phyloP scores from a whole-genome alignment of 1,140 invertebrate species.

The Lithobius niger region DNA sequence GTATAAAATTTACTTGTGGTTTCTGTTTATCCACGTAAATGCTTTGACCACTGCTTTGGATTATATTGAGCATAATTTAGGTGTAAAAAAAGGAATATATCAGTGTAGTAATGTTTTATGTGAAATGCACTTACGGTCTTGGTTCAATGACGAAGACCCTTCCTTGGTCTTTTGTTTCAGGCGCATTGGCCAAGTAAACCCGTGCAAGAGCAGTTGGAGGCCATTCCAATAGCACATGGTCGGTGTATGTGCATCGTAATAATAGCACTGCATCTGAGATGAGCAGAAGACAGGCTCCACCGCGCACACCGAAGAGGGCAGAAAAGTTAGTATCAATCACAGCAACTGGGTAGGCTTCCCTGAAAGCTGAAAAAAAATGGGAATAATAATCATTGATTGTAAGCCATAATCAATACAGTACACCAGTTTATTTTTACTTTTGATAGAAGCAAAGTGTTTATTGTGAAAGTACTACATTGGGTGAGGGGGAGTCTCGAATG shows the following conservation, averaged over 20 bases:
- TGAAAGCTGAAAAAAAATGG: background rate
- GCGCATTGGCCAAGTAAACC: background rate
- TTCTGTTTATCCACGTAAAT: no score
- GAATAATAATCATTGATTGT: no score
- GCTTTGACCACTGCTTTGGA: no score
- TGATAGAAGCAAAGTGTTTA: no score
- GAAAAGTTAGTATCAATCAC: background rate
- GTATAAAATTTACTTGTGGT: no score
- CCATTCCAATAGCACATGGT: conserved; percentile 3
- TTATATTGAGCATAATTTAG: no score
- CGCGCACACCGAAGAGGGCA: background rate
- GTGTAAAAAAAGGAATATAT: no score
- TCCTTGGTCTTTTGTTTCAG: background rate
- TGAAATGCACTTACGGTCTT: conserved; percentile 5
- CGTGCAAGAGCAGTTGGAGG: background rate
- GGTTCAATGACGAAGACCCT: conserved; percentile 2
- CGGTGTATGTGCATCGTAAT: background rate
- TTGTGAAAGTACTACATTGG: no score
- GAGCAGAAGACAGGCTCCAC: background rate
- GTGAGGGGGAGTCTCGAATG: no score
- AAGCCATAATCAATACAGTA: no score
- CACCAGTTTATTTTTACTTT: no score
- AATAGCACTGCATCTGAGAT: background rate
- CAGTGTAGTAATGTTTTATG: no score
- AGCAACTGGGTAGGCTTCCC: background rate